Evolutionary conservation across 2,113 vertebrate species (phyloP).

Genomic region (Stegostoma tigrinum): DNA sequence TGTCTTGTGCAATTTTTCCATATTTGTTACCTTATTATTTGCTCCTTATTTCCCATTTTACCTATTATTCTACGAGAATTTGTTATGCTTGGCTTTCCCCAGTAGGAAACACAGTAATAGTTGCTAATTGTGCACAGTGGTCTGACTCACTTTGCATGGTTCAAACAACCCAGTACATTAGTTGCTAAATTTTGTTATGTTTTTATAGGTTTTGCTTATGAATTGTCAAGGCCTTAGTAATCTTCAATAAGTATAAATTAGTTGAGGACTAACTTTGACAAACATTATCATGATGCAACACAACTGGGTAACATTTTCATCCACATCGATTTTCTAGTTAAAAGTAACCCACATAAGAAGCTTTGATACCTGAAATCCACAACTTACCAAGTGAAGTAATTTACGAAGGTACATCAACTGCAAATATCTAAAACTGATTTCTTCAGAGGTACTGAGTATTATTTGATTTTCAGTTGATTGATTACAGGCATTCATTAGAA

Average conservation of each 20-base stretch:
- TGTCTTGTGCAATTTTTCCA: too few relatives aligned
- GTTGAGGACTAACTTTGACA: neutral
- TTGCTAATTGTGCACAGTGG: too few relatives aligned
- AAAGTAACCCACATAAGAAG: neutral
- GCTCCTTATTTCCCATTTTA: neutral
- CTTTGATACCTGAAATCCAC: neutral
- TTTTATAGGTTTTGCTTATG: too few relatives aligned
- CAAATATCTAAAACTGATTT: neutral
- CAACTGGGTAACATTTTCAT: neutral
- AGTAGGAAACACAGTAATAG: too few relatives aligned
- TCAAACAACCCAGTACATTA: too few relatives aligned
- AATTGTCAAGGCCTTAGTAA: neutral
- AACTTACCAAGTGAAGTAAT: neutral
- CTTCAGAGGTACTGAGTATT: neutral
- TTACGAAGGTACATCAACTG: neutral
- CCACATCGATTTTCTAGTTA: neutral
- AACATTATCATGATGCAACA: neutral
- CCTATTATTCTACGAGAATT: neutral
- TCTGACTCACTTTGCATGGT: too few relatives aligned
- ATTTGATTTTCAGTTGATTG: neutral
- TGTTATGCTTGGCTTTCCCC: neutral
- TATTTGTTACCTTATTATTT: too few relatives aligned
- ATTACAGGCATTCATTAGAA: neutral
- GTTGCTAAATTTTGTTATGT: too few relatives aligned
- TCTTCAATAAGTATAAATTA: neutral